These are phyloP conservation scores for Enteromius radiatus DNA, from an alignment of 2,797 vertebrate genomes.

Conservation along the genomic window DNA sequence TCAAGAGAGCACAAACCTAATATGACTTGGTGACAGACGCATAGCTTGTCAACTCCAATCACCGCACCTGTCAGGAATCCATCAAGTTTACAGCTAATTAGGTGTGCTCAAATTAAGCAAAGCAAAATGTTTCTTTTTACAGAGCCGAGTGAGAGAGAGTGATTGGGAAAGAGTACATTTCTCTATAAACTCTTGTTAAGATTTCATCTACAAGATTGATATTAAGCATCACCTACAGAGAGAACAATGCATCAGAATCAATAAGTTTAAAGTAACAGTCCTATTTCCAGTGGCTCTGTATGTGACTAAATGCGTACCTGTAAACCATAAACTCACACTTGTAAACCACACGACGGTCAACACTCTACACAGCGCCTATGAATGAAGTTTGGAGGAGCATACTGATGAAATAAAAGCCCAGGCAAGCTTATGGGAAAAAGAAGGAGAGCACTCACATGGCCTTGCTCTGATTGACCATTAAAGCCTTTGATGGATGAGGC, in stretches of 20 bases:
- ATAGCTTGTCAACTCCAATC: slow-evolving; percentile 99
- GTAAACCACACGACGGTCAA: slow-evolving; percentile 69
- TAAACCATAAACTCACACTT: slow-evolving; percentile 67
- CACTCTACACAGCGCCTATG: slow-evolving; percentile 73
- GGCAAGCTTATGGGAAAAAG: slow-evolving; percentile 93
- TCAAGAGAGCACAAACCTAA: slow-evolving; percentile 99
- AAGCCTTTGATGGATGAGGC: slow-evolving; percentile 99
- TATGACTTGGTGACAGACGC: slow-evolving; percentile 94
- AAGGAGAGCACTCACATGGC: slow-evolving; percentile 97
- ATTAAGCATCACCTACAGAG: neutral
- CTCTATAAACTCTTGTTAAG: slow-evolving; percentile 58
- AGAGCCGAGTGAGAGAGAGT: slow-evolving; percentile 67
- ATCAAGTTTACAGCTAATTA: slow-evolving; percentile 99
- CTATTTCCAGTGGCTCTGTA: neutral
- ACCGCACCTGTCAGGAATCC: slow-evolving; percentile 98
- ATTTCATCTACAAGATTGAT: neutral
- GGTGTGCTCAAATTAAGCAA: slow-evolving; percentile 98
- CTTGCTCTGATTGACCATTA: slow-evolving; percentile 99
- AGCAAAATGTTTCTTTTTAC: slow-evolving; percentile 97
- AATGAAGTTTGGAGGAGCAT: slow-evolving; percentile 95
- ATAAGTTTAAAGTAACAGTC: slow-evolving; percentile 2
- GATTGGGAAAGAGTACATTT: neutral
- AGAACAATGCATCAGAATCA: slow-evolving; percentile 1
- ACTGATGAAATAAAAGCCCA: slow-evolving; percentile 98
- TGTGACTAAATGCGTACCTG: slow-evolving; percentile 65